Evolutionary conservation across 2,888 invertebrate genomes (phyloP).

Genomic region (Strigamia crassipes): DNA sequence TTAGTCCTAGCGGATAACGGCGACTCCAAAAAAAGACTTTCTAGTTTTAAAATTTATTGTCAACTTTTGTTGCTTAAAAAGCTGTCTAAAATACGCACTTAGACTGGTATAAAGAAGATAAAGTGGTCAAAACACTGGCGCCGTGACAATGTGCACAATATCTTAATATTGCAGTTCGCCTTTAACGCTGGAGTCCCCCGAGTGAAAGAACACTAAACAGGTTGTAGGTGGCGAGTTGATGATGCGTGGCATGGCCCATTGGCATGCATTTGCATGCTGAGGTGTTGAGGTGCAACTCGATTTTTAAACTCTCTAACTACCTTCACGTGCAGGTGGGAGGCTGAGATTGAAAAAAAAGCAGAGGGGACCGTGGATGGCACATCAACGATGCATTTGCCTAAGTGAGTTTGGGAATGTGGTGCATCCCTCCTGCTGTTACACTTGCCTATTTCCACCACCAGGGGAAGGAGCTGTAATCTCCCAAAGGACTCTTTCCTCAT

Average conservation of each 20-base stretch:
- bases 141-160: too few relatives aligned
- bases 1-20: too few relatives aligned
- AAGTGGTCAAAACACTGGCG: too few relatives aligned
- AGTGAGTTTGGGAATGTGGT: constrained; percentile 26
- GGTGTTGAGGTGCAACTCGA: constrained; percentile 27
- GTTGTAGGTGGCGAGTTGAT: constrained; percentile 4
- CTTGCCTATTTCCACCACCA: constrained; percentile 18
- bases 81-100: too few relatives aligned
- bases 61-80: too few relatives aligned
- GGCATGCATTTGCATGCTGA: background rate
- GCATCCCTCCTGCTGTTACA: constrained; percentile 22
- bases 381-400: constrained; percentile 26
- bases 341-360: constrained; percentile 6
- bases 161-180: too few relatives aligned
- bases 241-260: constrained; percentile 12
- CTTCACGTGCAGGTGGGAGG: constrained; percentile 7
- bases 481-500: constrained; percentile 6
- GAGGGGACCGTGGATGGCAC: constrained; percentile 15
- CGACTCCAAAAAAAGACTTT: too few relatives aligned
- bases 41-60: too few relatives aligned
- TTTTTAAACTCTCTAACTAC: constrained; percentile 26
- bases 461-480: constrained; percentile 15
- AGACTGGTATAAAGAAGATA: too few relatives aligned
- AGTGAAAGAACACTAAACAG: background rate
- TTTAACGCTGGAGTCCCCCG: background rate